Conservation (phyloP, 2,888 invertebrate species). For the Metalampra italica region DNA sequence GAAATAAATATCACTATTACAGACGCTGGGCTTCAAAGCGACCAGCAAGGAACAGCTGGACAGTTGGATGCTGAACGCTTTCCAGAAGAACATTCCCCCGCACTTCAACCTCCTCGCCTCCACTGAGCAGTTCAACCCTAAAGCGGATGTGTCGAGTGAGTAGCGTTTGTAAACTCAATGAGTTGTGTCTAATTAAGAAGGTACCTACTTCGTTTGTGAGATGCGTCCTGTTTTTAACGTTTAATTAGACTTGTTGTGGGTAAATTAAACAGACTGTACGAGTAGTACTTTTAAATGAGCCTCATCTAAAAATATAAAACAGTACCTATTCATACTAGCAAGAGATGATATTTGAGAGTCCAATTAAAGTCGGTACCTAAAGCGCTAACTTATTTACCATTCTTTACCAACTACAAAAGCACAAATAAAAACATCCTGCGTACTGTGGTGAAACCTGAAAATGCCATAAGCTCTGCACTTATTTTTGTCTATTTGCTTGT, state of each 20-base stretch:
- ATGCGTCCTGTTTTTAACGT: not conserved
- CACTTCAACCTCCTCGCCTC: conserved; percentile 87
- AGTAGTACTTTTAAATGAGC: too few species aligned
- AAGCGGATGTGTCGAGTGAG: conserved; percentile 76
- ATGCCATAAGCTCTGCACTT: too few species aligned
- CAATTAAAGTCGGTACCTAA: too few species aligned
- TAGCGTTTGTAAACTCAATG: conserved; percentile 12
- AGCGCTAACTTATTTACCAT: too few species aligned
- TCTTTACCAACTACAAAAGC: too few species aligned
- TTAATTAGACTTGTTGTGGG: not conserved
- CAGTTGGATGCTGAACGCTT: conserved; percentile 87
- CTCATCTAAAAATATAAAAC: too few species aligned
- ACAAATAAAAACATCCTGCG: too few species aligned
- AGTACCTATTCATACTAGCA: too few species aligned
- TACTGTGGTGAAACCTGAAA: too few species aligned
- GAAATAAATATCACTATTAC: conserved; percentile 24
- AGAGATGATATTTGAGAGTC: too few species aligned
- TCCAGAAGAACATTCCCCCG: conserved; percentile 91
- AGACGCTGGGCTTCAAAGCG: conserved; percentile 89
- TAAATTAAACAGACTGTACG: not conserved
- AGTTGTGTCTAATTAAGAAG: not conserved
- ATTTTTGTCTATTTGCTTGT: too few species aligned
- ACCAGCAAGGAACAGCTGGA: conserved; percentile 88
- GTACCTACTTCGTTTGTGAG: not conserved
- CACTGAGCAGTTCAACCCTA: conserved; percentile 73